phyloP scores from a whole-genome alignment of 2,113 vertebrate genomes.

The Symphodus melops region DNA sequence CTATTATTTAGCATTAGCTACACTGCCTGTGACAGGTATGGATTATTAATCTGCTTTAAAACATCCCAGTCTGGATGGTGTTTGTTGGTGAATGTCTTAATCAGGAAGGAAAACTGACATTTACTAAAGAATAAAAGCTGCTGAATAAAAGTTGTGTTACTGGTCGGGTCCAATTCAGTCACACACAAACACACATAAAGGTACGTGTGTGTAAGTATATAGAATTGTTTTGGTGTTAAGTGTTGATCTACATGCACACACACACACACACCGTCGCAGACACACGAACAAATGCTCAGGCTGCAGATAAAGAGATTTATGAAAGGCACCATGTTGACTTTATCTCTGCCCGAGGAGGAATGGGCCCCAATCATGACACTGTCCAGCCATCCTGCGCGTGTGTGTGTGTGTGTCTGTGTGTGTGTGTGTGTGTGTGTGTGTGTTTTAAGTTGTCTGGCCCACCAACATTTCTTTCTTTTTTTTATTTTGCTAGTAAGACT shows the following conservation, averaged over 20 bases:
- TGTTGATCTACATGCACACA: neutral
- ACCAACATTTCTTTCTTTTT: neutral
- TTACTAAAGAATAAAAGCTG: too few relatives aligned
- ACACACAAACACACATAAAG: too few relatives aligned
- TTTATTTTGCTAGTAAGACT: neutral
- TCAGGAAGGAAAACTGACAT: too few relatives aligned
- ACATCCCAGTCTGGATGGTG: too few relatives aligned
- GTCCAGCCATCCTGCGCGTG: constrained; percentile 5
- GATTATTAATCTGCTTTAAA: too few relatives aligned
- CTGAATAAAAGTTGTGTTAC: too few relatives aligned
- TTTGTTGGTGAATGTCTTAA: too few relatives aligned
- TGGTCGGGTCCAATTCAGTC: too few relatives aligned
- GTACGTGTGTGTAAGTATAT: too few relatives aligned
- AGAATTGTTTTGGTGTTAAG: too few relatives aligned
- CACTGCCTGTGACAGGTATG: too few relatives aligned
- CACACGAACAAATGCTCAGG: neutral
- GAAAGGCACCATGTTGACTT: constrained; percentile 37
- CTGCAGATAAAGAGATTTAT: constrained; percentile 23
- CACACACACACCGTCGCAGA: neutral
- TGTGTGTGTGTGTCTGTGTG: constrained; percentile 6
- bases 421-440: neutral
- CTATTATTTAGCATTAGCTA: too few relatives aligned
- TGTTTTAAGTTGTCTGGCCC: neutral
- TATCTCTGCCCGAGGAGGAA: constrained; percentile 45
- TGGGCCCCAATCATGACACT: constrained; percentile 36